Evolutionary conservation across 2,888 invertebrate species (phyloP).

Genomic region (Eurytoma adleriae): DNA sequence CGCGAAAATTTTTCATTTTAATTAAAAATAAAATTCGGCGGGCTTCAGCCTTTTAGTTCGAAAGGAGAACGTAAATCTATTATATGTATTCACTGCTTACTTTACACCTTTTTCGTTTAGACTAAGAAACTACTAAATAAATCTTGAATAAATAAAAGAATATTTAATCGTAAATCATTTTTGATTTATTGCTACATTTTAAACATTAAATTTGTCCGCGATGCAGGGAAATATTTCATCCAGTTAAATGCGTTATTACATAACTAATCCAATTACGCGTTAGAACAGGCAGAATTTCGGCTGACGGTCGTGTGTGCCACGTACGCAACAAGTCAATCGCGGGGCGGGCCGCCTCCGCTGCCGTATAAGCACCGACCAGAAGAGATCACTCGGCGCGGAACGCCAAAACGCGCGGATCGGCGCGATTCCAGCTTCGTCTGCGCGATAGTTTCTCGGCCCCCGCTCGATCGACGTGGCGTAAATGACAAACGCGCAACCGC

Average conservation of each 20-base stretch:
- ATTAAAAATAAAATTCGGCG: conserved; percentile 38
- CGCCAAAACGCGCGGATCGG: conserved; percentile 31
- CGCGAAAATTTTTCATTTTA: conserved; percentile 38
- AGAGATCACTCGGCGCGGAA: no score
- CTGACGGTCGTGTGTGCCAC: background rate
- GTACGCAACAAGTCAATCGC: conserved; percentile 45
- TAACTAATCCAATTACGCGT: background rate
- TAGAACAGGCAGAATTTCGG: background rate
- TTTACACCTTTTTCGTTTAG: no score
- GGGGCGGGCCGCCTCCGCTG: background rate
- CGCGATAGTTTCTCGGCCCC: background rate
- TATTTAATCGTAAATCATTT: no score
- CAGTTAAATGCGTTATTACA: background rate
- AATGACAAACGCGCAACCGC: conserved; percentile 44
- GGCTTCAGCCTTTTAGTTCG: background rate
- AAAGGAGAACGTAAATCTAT: background rate
- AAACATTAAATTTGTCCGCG: no score
- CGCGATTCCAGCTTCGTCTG: background rate
- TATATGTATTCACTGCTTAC: background rate
- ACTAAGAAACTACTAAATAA: no score
- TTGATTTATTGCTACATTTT: no score
- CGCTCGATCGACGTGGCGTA: conserved; percentile 40
- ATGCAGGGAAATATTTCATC: no score
- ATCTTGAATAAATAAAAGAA: no score
- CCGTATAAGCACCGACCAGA: no score